Percentiles rank a stretch among this genome's conserved stretches.
Evolutionary conservation across 1,140 invertebrate genomes (phyloP).

Genomic region (Drosophila micromelanica): DNA sequence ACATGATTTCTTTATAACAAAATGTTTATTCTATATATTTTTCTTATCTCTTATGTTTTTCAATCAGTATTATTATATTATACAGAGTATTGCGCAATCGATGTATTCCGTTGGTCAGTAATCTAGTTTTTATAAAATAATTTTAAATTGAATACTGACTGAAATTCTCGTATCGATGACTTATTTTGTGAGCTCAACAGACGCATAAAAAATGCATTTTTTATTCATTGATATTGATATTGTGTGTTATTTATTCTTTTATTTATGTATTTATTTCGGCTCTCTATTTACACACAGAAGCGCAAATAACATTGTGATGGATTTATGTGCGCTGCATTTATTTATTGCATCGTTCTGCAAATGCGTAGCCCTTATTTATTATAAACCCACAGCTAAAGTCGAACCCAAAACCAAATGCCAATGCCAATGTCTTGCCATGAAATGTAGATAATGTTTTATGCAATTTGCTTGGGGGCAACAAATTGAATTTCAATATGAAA

Average conservation of each 20-base stretch:
- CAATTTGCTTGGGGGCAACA: conserved; percentile 32
- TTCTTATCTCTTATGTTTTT: not conserved
- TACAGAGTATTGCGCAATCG: not conserved
- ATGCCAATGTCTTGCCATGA: conserved; percentile 16
- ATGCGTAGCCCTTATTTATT: conserved; percentile 21
- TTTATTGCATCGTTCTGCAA: conserved; percentile 51
- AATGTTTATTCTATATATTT: too few relatives aligned
- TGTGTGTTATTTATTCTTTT: conserved; percentile 8
- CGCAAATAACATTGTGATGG: conserved; percentile 50
- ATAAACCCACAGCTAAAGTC: conserved; percentile 10
- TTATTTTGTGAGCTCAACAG: conserved; percentile 25
- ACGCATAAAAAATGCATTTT: conserved; percentile 28
- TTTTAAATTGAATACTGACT: conserved; percentile 16
- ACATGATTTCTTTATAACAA: too few relatives aligned
- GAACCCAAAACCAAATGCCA: not conserved
- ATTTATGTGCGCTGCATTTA: conserved; percentile 58
- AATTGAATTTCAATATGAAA: conserved; percentile 66
- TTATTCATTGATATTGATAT: conserved; percentile 52
- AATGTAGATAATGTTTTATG: conserved; percentile 38
- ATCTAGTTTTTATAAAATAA: not conserved
- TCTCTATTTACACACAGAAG: conserved; percentile 10
- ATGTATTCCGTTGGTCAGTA: too few relatives aligned
- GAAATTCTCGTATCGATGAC: conserved; percentile 43
- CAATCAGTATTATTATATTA: too few relatives aligned
- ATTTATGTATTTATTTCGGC: conserved; percentile 24